Evolutionary conservation across 53 echinoderm and acorn worm species (phyloP).

Genomic region (Arbacia lixula): DNA sequence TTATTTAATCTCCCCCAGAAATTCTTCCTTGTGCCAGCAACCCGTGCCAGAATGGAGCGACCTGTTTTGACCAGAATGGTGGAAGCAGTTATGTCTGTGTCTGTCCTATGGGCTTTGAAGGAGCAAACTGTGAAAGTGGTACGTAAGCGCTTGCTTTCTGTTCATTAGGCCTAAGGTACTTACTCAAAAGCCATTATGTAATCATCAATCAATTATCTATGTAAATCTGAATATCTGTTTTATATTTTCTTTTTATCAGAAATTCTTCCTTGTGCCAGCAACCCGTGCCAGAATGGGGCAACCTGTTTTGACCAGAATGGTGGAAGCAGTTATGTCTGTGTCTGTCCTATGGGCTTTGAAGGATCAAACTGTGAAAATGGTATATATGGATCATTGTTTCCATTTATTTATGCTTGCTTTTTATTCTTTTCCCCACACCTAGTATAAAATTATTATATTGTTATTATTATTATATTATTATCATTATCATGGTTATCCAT

Average conservation of each 20-base stretch:
- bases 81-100: conserved; percentile 33
- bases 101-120: conserved; percentile 55
- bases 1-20: background rate
- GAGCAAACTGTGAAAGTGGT: conserved; percentile 40
- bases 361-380: conserved; percentile 69
- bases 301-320: conserved; percentile 67
- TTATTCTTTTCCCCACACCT: too few species aligned
- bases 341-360: conserved; percentile 67
- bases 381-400: too few species aligned
- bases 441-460: too few species aligned
- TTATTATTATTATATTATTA: too few species aligned
- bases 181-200: too few species aligned
- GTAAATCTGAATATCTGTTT: too few species aligned
- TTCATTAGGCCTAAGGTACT: too few species aligned
- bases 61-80: conserved; percentile 51
- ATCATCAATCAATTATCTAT: too few species aligned
- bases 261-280: conserved; percentile 52
- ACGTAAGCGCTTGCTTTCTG: too few species aligned
- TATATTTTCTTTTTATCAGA: background rate
- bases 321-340: conserved; percentile 61
- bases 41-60: conserved; percentile 73
- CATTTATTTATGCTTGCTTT: too few species aligned
- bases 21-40: conserved; percentile 35
- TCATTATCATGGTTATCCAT: too few species aligned
- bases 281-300: conserved; percentile 87